Conservation (phyloP, 2,113 vertebrate species). For the Xerus inauris region DNA sequence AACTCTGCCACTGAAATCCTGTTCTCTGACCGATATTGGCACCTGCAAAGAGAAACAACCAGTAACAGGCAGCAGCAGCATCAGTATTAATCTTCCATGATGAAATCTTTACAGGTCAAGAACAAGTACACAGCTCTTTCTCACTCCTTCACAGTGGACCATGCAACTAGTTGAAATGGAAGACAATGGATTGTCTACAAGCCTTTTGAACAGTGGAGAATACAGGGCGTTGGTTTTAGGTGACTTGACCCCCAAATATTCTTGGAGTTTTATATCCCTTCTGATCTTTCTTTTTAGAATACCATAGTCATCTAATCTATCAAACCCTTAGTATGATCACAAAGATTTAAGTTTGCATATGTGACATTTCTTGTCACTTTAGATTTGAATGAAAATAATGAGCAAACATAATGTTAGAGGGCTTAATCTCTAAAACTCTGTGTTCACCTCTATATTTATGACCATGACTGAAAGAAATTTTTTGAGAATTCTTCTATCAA, state of each 20-base stretch:
- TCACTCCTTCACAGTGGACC: conserved; percentile 78
- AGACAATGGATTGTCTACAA: conserved; percentile 80
- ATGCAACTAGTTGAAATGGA: conserved; percentile 82
- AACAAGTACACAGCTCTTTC: conserved; percentile 79
- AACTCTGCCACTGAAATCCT: conserved; percentile 82
- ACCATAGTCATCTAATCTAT: conserved; percentile 53
- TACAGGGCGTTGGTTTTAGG: conserved; percentile 81
- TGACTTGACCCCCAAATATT: conserved; percentile 76
- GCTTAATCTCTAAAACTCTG: conserved; percentile 42
- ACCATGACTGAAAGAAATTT: conserved; percentile 57
- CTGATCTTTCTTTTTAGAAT: conserved; percentile 68
- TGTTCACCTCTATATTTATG: conserved; percentile 34
- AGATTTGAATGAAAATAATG: conserved; percentile 62
- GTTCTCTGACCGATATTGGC: conserved; percentile 82
- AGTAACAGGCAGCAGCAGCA: conserved; percentile 81
- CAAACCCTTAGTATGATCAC: conserved; percentile 55
- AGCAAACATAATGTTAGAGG: background rate
- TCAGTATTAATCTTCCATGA: conserved; percentile 83
- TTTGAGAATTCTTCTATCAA: conserved; percentile 54
- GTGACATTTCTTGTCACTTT: conserved; percentile 68
- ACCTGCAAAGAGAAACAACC: conserved; percentile 83
- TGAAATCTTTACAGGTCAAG: conserved; percentile 83
- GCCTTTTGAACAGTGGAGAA: conserved; percentile 80
- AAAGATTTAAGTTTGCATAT: conserved; percentile 38
- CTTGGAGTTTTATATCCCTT: conserved; percentile 65